phyloP scores from a whole-genome alignment of 2,113 vertebrate species.

The Hiodon tergisus region DNA sequence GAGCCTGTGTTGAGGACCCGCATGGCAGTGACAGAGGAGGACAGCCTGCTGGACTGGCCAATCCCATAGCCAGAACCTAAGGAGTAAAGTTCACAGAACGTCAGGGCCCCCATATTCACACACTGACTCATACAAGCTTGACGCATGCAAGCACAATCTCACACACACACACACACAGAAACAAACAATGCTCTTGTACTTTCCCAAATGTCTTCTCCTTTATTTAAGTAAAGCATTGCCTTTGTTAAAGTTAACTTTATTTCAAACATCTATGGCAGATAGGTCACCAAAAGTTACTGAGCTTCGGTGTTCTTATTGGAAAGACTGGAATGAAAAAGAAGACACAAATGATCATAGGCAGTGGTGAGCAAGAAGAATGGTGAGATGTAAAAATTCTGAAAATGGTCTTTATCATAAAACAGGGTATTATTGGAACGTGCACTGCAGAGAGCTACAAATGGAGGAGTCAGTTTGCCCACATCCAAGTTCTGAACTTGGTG shows the following conservation, averaged over 20 bases:
- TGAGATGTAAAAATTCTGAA: not conserved
- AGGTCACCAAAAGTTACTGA: no score
- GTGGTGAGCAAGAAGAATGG: not conserved
- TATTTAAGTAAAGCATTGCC: not conserved
- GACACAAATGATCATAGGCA: not conserved
- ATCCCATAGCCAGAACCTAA: conserved; percentile 67
- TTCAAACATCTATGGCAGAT: no score
- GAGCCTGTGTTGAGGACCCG: conserved; percentile 85
- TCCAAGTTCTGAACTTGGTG: no score
- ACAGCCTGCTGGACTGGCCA: conserved; percentile 75
- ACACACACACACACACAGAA: not conserved
- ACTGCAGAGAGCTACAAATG: conserved; percentile 10
- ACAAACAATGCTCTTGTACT: not conserved
- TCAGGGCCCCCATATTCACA: not conserved
- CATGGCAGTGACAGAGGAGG: conserved; percentile 88
- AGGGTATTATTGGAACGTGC: not conserved
- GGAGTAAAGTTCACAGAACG: not conserved
- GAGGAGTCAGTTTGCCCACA: no score
- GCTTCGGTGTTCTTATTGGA: no score
- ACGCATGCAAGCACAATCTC: not conserved
- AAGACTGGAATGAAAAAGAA: no score
- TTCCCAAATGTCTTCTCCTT: no score
- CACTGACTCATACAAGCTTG: not conserved
- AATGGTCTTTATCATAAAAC: not conserved
- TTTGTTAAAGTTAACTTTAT: no score